Evolutionary conservation across 2,797 vertebrate genomes (phyloP), one percentile per base, ranked within the genome.

Genomic region (Fistularia commersonii): DNA sequence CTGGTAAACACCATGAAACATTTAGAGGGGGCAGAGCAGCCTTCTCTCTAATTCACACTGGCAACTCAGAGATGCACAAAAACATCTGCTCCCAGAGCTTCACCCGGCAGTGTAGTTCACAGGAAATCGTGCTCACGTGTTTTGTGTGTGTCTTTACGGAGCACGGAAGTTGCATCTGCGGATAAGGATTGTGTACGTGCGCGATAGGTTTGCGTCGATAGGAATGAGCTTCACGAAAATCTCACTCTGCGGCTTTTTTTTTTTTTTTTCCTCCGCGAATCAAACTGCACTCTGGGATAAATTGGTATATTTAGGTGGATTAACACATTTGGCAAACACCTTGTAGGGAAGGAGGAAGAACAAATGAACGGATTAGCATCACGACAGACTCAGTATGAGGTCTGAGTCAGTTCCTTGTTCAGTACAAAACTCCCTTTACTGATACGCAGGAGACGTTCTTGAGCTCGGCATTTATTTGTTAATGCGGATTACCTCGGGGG

Each of bases 1-100:
- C 83, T 85, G 83, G 87, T 91, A 90, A 91, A 91, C 89, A 91
- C 89, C 88, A 90, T 91, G 83, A 91, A 91, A 91, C 87, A 90
- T 90, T 90, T 88, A 91, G 79, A 77, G 74, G 74, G 83, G 80
- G 86, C 82, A 88, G 87, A 81, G 84, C 80, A 74, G 73, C 76
- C 72, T 79, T 83, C 80, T 87, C 72, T 72, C 78, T 89, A 89
- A 90, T 89, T 87, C 78, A 69, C 81, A 54, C 72, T 80, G 82
- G 83, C 82, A 80, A 75, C 72, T 58, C 61, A 8, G 69, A 81
- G 77, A 82, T 74, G 75, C 77, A 72, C 54, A 63, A 74, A 81
- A 84, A 79, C 84, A 85, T 77, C 84, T 85, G 84, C 81, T 85
- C 76, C 77, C 72, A 66, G 52, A 80, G 81, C 72, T 72, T 53